Evolutionary conservation across 2,888 invertebrate genomes (phyloP).

Genomic region (Stenurella melanura): DNA sequence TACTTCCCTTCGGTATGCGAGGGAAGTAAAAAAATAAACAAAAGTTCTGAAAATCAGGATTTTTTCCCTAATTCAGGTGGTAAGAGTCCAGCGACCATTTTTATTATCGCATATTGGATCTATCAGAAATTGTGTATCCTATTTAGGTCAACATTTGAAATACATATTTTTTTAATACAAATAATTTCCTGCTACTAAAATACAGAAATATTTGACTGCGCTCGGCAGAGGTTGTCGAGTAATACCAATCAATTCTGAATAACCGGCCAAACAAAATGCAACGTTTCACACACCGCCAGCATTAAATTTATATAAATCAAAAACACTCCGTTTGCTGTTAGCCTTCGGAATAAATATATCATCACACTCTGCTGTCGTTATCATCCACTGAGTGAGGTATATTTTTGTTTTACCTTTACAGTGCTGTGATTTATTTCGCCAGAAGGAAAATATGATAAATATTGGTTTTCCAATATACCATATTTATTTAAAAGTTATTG

Average conservation of each 20-base stretch:
- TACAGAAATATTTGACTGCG: not conserved
- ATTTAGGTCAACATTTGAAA: too few relatives aligned
- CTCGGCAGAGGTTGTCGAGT: not conserved
- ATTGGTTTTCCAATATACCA: not conserved
- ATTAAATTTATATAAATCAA: conserved; percentile 20
- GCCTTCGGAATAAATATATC: conserved; percentile 2
- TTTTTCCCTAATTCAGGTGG: too few relatives aligned
- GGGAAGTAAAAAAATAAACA: too few relatives aligned
- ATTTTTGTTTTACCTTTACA: conserved; percentile 10
- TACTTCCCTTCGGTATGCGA: too few relatives aligned
- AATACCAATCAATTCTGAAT: not conserved
- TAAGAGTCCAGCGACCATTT: too few relatives aligned
- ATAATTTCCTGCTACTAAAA: too few relatives aligned
- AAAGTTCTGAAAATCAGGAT: too few relatives aligned
- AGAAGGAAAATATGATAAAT: not conserved
- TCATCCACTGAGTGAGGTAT: not conserved
- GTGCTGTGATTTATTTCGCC: not conserved
- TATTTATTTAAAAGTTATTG: not conserved
- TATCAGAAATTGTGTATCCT: too few relatives aligned
- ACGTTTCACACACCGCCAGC: not conserved
- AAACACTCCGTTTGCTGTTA: conserved; percentile 2
- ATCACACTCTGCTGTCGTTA: not conserved
- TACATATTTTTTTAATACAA: too few relatives aligned
- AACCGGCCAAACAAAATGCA: not conserved
- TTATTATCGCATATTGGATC: too few relatives aligned